Evolutionary conservation across 2,113 vertebrate genomes (phyloP), one percentile per base, ranked within the genome.

Genomic region (Neodontobutis hainanensis): DNA sequence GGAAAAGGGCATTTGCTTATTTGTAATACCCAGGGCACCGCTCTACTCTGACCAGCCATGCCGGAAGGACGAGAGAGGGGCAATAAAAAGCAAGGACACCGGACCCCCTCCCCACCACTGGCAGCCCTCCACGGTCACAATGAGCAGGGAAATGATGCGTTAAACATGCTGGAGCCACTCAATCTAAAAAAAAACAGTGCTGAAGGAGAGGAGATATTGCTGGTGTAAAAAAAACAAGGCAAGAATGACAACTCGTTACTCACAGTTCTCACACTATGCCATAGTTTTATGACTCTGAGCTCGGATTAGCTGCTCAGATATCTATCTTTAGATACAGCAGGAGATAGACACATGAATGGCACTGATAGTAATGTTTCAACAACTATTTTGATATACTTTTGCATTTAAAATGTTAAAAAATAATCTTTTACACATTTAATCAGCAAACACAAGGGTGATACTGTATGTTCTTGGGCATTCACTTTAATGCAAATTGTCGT

Each of bases 61-160:
- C 80, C 79, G 70, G 85, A 85, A 85, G 84, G 84, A 86, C 76
- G 14, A 78, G 57, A 70, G 71, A 57, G 43, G 70, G 69, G 80
- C 70, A 81, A 89, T 90, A 88, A 90, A 89, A 84, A 11, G 73
- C 84, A 85, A 87, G 86, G 87, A 81, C 81, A 81, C 48, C 49
- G 62, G n/a, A 10, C 36, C 40, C 61, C 67, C 61, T 8, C 55
- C 50, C 42, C 57, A 5, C 58, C 47, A 11, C 71, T 59, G 14
- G 61, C 68, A 60, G 65, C 45, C 69, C 70, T 76, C 67, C 71
- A 60, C 60, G 1, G 71, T 71, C 78, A 73, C 84, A 82, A 81
- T 85, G 74, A 86, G 67, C 57, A 67, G 60, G 84, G 81, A 90
- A 90, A 91, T 90, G 80, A 83, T 86, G 83, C 85, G 77, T 90